Evolutionary conservation across 1,140 invertebrate genomes (phyloP), one percentile per base, ranked within the genome.

Genomic region (Hyphantria cunea): DNA sequence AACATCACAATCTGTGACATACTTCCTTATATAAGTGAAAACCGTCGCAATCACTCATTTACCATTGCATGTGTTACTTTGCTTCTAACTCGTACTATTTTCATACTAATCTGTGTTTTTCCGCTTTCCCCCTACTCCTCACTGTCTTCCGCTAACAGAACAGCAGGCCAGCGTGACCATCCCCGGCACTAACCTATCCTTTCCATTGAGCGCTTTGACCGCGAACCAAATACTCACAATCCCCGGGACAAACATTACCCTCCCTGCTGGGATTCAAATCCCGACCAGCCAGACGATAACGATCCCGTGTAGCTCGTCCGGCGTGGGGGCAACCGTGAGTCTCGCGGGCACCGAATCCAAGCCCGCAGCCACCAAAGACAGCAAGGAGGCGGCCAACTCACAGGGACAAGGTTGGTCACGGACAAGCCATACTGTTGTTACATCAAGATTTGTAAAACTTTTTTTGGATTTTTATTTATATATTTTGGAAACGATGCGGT

Each of bases 181-280:
- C 62, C 92, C 92, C 50, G 92, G 92, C 73, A 92, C 92, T 65
- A 93, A 93, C 77, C 90, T 91, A 86, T 93, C 84, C 89, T 93
- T 93, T 73, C 82, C 66, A 8, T 44, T 68, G 44, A 64, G 55
- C 61, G 66, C 66, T 33, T 47, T 68, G 44, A 56, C 64, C 14
- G 64, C 55, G 60, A 66, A 66, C 54, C 60, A 59, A 48, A 56
- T 56, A 45, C 37, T 59, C 11, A 44, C 41, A 34, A 92, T 93
- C 62, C 92, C 92, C 45, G 92, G 92, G 68, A 92, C 92, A 55
- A 93, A 93, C 74, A 90, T 90, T n/a, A 47, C 86, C 82, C 91
- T 92, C 72, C 94, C 76, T 78, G 71, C 84, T 32, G 77, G 74
- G 33, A 76, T 86, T 25, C 74, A 79, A 64, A 82, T 82, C 63